Evolutionary conservation across 1,140 invertebrate species (phyloP), one percentile per base, ranked within the genome.

Genomic region (Danaus plexippus): DNA sequence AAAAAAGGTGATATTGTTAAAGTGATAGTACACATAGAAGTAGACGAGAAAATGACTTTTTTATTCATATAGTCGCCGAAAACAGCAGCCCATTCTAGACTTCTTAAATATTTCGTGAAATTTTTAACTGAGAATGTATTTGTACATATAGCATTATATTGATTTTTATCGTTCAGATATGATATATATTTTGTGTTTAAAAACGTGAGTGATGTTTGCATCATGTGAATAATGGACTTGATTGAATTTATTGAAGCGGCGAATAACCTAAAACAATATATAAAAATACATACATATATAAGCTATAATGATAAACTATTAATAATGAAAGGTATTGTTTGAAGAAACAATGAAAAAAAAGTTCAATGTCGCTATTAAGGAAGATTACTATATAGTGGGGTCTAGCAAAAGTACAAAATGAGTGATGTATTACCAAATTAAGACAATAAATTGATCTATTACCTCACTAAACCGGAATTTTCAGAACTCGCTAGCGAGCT

Each of bases 401-500:
- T 52, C 15, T 32, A 46, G 32, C 13, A 48, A 45, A 45, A 45
- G 10, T n/a, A 45, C 12, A 45, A 52, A 13, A 46, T n/a, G 18
- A 50, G 32, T 50, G 9, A 51, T 13, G 44, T 55, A 22, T 15
- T 9, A 42, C 41, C 15, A 12, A 0, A n/a, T 15, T 49, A 43
- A 59, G 40, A 59, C 12, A 43, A 43, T 58, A 13, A 9, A 56
- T 48, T 52, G 15, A 53, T 59, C 43, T 55, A 41, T 83, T 80
- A 87, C 84, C 84, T 87, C 76, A 87, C 84, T 85, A 87, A 81
- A 74, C 84, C 84, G 75, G 84, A 87, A 80, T 85, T 87, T 74
- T 87, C 84, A 77, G 84, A 84, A 84, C 77, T 84, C 61, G 82
- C 77, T 75, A 87, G 68, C 64, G 76, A 67, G 50, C 81, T 74